These are phyloP conservation scores for Muscicapa comitata DNA, from an alignment of 2,797 vertebrate species.

Conservation along the genomic window DNA sequence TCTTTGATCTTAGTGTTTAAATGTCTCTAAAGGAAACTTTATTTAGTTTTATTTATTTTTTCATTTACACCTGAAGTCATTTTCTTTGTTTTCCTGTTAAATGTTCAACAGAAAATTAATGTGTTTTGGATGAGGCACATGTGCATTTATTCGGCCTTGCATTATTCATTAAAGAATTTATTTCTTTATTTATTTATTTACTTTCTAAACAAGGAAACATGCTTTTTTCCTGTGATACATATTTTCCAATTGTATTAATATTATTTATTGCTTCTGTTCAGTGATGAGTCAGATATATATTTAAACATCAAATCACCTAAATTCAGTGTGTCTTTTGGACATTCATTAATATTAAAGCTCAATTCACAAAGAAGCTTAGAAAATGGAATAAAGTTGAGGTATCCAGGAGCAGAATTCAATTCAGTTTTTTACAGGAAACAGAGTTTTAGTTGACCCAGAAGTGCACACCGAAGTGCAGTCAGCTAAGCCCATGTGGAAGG, in stretches of 20 bases:
- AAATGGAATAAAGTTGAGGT: background rate
- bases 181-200: background rate
- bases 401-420: background rate
- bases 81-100: conserved; percentile 26
- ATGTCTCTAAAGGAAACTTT: conserved; percentile 54
- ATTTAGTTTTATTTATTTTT: background rate
- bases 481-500: background rate
- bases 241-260: background rate
- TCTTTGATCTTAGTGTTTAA: conserved; percentile 64
- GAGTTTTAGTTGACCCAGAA: background rate
- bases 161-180: background rate
- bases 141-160: background rate
- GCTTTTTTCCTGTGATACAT: background rate
- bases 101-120: conserved; percentile 1
- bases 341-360: background rate
- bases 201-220: background rate
- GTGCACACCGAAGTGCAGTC: background rate
- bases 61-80: conserved; percentile 26
- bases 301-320: background rate
- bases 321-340: background rate
- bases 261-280: background rate
- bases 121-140: background rate
- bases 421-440: background rate
- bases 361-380: background rate
- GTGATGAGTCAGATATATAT: background rate